These are phyloP conservation scores for Eupithecia vulgata DNA, from an alignment of 2,888 invertebrate species.

Conservation along the genomic window DNA sequence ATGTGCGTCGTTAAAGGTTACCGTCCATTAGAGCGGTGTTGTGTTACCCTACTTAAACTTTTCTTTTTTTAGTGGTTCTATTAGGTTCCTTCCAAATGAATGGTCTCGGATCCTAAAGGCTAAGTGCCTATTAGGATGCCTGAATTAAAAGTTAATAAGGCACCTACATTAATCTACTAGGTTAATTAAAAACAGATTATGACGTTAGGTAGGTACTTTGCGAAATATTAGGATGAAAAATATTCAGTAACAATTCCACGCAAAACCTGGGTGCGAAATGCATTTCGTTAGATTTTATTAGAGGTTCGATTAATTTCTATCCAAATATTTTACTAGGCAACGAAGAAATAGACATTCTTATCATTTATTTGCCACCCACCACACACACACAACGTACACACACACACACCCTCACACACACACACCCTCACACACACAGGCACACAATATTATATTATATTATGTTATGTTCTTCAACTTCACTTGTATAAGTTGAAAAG, in stretches of 20 bases:
- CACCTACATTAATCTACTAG: neutral
- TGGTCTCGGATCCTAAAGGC: neutral
- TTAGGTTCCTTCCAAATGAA: neutral
- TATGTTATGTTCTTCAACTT: neutral
- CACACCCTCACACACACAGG: too few species aligned
- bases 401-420: too few species aligned
- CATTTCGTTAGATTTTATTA: too few species aligned
- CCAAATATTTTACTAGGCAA: neutral
- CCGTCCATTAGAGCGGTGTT: constrained; percentile 26
- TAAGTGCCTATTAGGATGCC: neutral
- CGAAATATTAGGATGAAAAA: too few species aligned
- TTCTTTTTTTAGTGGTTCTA: neutral
- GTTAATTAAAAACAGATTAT: too few species aligned
- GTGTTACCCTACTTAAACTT: constrained; percentile 17
- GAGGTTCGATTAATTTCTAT: too few species aligned
- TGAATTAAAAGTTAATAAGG: neutral
- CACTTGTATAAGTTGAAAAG: neutral
- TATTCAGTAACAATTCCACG: too few species aligned
- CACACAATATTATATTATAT: neutral
- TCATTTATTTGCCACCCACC: neutral
- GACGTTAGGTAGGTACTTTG: too few species aligned
- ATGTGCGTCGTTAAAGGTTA: constrained; percentile 21
- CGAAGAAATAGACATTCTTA: neutral
- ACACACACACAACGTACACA: too few species aligned
- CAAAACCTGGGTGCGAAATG: too few species aligned